These are phyloP conservation scores for Bradypodion ventrale DNA, from an alignment of 2,797 vertebrate genomes.

Conservation along the genomic window DNA sequence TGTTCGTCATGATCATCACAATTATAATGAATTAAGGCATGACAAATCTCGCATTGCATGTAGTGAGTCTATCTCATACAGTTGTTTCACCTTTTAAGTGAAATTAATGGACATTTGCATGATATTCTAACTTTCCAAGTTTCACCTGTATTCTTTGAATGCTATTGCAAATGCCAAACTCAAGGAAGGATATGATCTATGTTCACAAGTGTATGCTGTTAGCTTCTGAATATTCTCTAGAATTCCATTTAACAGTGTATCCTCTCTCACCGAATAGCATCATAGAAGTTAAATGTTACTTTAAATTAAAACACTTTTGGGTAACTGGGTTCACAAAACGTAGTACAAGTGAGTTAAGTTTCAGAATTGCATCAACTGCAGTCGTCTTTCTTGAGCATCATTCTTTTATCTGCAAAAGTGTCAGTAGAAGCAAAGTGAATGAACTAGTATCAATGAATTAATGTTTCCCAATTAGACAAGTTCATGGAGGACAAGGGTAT, in stretches of 20 bases:
- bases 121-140: too few relatives aligned
- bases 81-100: too few relatives aligned
- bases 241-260: background rate
- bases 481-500: too few relatives aligned
- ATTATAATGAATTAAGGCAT: too few relatives aligned
- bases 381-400: background rate
- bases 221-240: background rate
- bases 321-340: background rate
- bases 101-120: too few relatives aligned
- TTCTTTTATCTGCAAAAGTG: background rate
- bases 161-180: background rate
- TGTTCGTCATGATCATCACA: too few relatives aligned
- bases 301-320: too few relatives aligned
- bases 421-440: background rate
- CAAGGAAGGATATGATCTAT: background rate
- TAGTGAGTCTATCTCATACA: too few relatives aligned
- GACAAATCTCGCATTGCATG: too few relatives aligned
- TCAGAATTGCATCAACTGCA: background rate
- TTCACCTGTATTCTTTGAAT: background rate
- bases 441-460: too few relatives aligned
- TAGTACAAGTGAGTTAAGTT: background rate
- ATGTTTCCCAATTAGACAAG: background rate
- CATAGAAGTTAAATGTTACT: background rate
- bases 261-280: background rate
- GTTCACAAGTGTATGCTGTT: background rate